Evolutionary conservation across 2,888 invertebrate genomes (phyloP), one percentile per base, ranked within the genome.

Genomic region (Drosophila nr. perissopoda): DNA sequence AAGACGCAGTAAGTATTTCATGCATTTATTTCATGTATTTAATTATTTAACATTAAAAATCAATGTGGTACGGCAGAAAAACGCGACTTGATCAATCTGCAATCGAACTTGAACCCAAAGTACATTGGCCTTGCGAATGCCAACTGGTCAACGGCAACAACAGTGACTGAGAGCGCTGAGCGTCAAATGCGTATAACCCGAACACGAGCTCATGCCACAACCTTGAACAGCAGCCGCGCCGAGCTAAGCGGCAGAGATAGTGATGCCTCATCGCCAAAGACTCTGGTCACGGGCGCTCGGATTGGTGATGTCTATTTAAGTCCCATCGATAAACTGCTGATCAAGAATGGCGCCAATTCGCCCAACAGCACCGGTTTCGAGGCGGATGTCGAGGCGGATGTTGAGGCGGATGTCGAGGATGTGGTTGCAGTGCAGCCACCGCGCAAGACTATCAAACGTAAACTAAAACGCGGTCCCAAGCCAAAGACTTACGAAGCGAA

Each of bases 261-360:
- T 38, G 79, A 79, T 10, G 42, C 40, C 5, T 60, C 52, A 4
- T 76, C 88, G 21, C 81, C 83, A 3, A 76, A 62, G 18, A n/a
- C 42, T 7, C 27, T 31, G 1, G 7, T 38, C 1, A 42, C 52
- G n/a, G 34, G 49, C 8, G 29, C 40, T 8, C 21, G 40, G 21
- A 4, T 18, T 57, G 49, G 36, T 27, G 53, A 53, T 1, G 51
- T 2, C 38, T 82, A 80, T 29, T 51, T 91, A 49, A 93, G 92
- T 76, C 92, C 93, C 4, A 92, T 93, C 36, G 92, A 92, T 53
- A 93, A 92, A 42, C 70, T 93, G 38, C 75, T 93, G 2, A 83
- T 89, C 1, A 92, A 92, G 53, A 93, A 92, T 71, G 91, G 92
- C 11, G 84, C 89, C 3, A 81, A 66, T 16, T 88, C 90, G n/a